Evolutionary conservation across 35 echinoderm and acorn worm species (phyloP), one percentile per base, ranked within the genome.

Genomic region (Acanthaster planci): DNA sequence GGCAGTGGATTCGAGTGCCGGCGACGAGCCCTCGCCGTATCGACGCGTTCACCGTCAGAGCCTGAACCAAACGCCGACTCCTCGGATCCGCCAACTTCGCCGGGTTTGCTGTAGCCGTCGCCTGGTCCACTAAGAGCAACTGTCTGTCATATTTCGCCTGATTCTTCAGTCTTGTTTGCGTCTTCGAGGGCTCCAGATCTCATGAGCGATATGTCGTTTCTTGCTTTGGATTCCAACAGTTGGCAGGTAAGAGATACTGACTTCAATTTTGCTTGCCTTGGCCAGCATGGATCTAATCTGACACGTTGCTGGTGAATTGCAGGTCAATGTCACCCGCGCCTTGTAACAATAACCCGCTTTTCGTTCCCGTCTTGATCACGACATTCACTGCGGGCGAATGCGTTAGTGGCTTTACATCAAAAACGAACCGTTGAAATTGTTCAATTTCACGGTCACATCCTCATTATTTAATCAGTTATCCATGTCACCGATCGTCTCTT

Each of bases 211-310:
- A 83, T 83, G 81, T 83, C 81, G 56, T 83, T 83, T 51, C 53
- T 83, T 5, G 81, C 81, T 37, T 26, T 83, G 81, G 81, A 83
- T 23, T 83, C 81, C 17, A 83, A 83, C 56, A 59, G 51, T 32
- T 83, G 81, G 81, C 81, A 83, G 81, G 81, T 83, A 83, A 38
- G 81, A n/a, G 18, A 6, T 37, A 16, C 14, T 82, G 27, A 7
- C 54, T 18, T 72, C 34, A 27, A 29, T 72, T 72, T 72, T 31
- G 8, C n/a, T n/a, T n/a, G n/a, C n/a, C n/a, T n/a, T n/a, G n/a
- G n/a, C n/a, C n/a, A n/a, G n/a, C n/a, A n/a, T n/a, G n/a, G n/a
- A n/a, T n/a, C n/a, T n/a, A n/a, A n/a, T n/a, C n/a, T n/a, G n/a
- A n/a, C n/a, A n/a, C n/a, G n/a, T n/a, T n/a, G n/a, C n/a, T n/a